Evolutionary conservation across 2,888 invertebrate genomes (phyloP), one percentile per base, ranked within the genome.

Genomic region (Folsomia candida): DNA sequence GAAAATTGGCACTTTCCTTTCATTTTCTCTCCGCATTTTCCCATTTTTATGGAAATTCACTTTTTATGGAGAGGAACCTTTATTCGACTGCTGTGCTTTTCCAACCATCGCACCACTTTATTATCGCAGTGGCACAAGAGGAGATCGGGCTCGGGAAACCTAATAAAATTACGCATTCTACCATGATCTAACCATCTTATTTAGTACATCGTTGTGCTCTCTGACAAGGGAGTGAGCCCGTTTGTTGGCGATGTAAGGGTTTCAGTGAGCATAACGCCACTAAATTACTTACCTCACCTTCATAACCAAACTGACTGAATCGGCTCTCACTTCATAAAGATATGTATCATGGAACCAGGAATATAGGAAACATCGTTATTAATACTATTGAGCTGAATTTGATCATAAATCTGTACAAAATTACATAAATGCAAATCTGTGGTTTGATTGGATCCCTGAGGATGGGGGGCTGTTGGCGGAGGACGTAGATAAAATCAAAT

Each of bases 131-230:
- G 18, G 18, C 18, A 47, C 18, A 47, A 47, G 9, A 47, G 47
- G 9, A 9, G 18, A 47, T 47, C 47, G 9, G 47, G 47, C 9
- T 47, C 9, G 47, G 18, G 18, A 47, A 18, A 47, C 9, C 9
- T 59, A 26, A 24, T 59, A 59, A 11, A 59, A 25, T 59, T 59
- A 59, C 59, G 6, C 59, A 59, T 59, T 59, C 24, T 24, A 11
- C 59, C 59, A 26, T 59, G n/a, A 3, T 24, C 59, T 59, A 59
- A 59, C 59, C 24, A 59, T 59, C 59, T 59, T 59, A 59, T 59
- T 59, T 59, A 59, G 11, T 59, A 25, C 59, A 24, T 26, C n/a
- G 37, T 37, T 37, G 14, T 14, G 4, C 14, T 37, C 6, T 37
- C 14, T 37, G 6, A 37, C 14, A 14, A 37, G 14, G 37, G 37